A percentile compares a stretch with the other conserved stretches of the same genome.
Conservation (phyloP, 2,888 invertebrate genomes). For the Phymatocera aterrima region DNA sequence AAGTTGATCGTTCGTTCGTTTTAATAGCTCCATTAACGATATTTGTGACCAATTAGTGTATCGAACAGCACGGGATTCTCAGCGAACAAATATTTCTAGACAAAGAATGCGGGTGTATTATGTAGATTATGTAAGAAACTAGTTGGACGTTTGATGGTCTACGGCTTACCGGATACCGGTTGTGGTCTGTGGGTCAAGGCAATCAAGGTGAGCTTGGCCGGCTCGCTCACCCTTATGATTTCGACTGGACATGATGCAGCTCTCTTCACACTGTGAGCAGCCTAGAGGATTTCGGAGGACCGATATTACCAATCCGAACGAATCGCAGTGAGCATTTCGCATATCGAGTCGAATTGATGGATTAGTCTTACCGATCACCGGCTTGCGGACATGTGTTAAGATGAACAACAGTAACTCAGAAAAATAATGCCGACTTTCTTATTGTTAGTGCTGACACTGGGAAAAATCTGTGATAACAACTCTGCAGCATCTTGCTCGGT, state of each 20-base stretch:
- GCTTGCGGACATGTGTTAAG: neutral
- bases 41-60: neutral
- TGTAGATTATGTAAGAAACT: constrained; percentile 57
- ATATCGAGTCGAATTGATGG: neutral
- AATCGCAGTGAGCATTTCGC: neutral
- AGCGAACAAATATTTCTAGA: constrained; percentile 33
- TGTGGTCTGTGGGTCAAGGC: constrained; percentile 69
- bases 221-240: constrained; percentile 31
- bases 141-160: constrained; percentile 58
- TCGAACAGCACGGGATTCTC: neutral
- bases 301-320: too few relatives aligned
- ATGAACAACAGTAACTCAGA: too few relatives aligned
- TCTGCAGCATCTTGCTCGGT: neutral
- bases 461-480: constrained; percentile 16
- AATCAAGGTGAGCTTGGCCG: constrained; percentile 56
- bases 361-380: neutral
- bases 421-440: constrained; percentile 7
- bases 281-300: neutral
- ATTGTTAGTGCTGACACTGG: neutral
- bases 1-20: neutral
- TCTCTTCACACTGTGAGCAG: neutral
- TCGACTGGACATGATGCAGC: constrained; percentile 5
- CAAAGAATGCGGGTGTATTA: constrained; percentile 38
- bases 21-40: neutral
- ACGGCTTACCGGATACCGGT: constrained; percentile 54